phyloP scores from a whole-genome alignment of 30 jellyfish, hydroid and myxozoan genomes.

The Hydractinia echinata region DNA sequence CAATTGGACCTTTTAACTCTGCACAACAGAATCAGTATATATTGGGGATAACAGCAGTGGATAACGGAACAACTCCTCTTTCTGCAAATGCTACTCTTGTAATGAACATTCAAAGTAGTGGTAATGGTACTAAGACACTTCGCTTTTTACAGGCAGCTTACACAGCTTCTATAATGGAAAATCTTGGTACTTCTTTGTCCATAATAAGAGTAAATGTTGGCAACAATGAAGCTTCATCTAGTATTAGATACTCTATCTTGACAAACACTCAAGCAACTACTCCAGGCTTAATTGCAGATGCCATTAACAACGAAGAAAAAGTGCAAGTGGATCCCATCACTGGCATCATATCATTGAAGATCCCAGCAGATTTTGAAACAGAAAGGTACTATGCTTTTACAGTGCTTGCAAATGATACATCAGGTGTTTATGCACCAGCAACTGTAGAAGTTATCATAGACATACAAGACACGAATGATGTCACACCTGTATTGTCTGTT shows the following conservation, averaged over 20 bases:
- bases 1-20: neutral
- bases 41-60: conserved; percentile 19
- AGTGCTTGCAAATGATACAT: conserved; percentile 24
- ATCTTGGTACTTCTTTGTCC: neutral
- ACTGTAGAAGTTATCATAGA: conserved; percentile 23
- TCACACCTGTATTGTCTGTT: conserved; percentile 8
- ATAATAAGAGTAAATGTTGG: neutral
- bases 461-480: conserved; percentile 19
- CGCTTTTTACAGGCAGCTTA: neutral
- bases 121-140: neutral
- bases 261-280: neutral
- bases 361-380: conserved; percentile 13
- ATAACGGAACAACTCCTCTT: neutral
- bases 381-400: conserved; percentile 4
- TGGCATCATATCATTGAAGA: conserved; percentile 8
- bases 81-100: neutral
- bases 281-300: neutral
- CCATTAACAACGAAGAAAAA: neutral
- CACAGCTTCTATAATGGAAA: neutral
- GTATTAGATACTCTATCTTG: neutral
- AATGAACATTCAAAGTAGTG: neutral
- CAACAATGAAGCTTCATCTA: conserved; percentile 13
- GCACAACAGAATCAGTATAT: neutral
- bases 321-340: conserved; percentile 13
- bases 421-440: neutral